Evolutionary conservation across 2,113 vertebrate species (phyloP), one percentile per base, ranked within the genome.

Genomic region (Ascaphus truei): DNA sequence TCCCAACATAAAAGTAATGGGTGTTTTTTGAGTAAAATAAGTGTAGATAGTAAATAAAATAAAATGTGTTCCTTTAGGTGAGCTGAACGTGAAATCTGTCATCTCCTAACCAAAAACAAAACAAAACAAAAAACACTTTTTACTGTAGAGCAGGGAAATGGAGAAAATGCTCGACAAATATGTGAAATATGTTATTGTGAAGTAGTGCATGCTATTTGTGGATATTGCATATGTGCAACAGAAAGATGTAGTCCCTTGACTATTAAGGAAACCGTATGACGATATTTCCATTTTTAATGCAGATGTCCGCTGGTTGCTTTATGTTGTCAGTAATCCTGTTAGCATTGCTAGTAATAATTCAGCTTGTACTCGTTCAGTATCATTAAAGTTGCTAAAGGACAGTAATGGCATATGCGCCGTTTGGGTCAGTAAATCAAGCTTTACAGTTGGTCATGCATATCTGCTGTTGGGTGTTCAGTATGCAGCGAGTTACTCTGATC

Each of bases 251-350:
- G 52, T 65, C 63, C 36, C 51, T 20, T 56, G 63, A 33, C 34
- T 56, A 53, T 41, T 53, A 56, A 66, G 33, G 6, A 55, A 65
- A 73, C 15, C 60, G 79, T 50, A 76, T 76, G 62, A 76, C 53
- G 65, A 68, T 62, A 59, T 60, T 83, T 81, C 23, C 61, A n/a
- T 2, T 34, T 81, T 67, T 57, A 79, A 80, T 80, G 75, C 81
- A 82, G 73, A 79, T 84, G 78, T 83, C 78, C 81, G 79, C 75
- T 77, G 74, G 65, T 48, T 73, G 62, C 68, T 73, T 74, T 73
- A 74, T 73, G 68, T 80, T 77, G 72, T 80, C 78, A 78, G 36
- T 74, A 76, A 73, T 74, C 73, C 51, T 5, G 25, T 68, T 81
- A 77, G 37, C 41, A 16, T 9, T 26, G 60, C 73, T 79, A 73